phyloP scores from a whole-genome alignment of 2,888 invertebrate species.

The Synanthedon andrenaeformis region DNA sequence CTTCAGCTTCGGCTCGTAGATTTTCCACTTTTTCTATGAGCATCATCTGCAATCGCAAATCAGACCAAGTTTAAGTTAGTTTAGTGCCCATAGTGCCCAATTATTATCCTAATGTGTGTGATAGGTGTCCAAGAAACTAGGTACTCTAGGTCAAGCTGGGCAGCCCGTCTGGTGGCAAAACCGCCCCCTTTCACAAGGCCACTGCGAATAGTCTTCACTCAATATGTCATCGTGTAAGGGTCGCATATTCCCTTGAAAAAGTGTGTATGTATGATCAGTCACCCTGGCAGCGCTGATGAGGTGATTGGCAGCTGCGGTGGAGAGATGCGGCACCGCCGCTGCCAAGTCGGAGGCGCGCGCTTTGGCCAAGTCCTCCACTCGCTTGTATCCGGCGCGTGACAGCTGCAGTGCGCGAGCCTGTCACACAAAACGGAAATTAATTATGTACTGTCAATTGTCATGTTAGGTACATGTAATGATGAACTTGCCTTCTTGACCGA shows the following conservation, averaged over 20 bases:
- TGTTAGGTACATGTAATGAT: too few species aligned
- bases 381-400: conserved; percentile 84
- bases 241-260: too few species aligned
- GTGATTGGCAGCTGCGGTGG: conserved; percentile 79
- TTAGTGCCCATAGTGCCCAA: too few species aligned
- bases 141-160: too few species aligned
- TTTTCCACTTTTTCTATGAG: conserved; percentile 88
- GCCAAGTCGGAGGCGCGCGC: conserved; percentile 75
- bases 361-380: conserved; percentile 80
- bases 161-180: too few species aligned
- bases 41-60: conserved; percentile 73
- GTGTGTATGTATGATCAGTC: conserved; percentile 9
- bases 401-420: conserved; percentile 88
- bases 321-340: conserved; percentile 76
- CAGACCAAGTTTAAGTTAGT: too few species aligned
- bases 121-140: too few species aligned
- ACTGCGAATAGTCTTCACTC: too few species aligned
- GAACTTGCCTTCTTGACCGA: conserved; percentile 77
- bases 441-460: too few species aligned
- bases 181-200: too few species aligned
- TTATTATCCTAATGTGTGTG: too few species aligned
- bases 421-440: conserved; percentile 1
- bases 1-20: conserved; percentile 86
- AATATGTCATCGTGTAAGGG: too few species aligned
- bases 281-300: conserved; percentile 91